A percentile compares a stretch with the other conserved stretches of the same genome.
Evolutionary conservation across 2,888 invertebrate species (phyloP).

Genomic region (Neria commutata): DNA sequence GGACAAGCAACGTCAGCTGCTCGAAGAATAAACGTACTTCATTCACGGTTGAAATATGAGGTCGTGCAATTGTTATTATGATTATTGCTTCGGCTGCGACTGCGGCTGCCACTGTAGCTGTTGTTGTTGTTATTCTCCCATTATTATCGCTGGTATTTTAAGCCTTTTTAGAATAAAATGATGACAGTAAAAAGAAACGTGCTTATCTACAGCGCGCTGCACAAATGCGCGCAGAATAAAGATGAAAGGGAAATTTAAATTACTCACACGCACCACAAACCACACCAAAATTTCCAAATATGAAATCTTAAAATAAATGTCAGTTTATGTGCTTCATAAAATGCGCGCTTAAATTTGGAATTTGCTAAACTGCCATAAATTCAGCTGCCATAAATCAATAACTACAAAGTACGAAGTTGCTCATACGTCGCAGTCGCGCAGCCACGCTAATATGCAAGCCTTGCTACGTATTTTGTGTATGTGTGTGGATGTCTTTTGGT

Average conservation of each 20-base stretch:
- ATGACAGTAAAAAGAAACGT: not conserved
- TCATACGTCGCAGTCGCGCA: too few species aligned
- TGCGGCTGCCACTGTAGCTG: not conserved
- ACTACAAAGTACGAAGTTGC: too few species aligned
- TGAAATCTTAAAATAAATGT: too few species aligned
- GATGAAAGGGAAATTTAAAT: not conserved
- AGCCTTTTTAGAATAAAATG: constrained; percentile 4
- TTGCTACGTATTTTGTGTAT: too few species aligned
- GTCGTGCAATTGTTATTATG: not conserved
- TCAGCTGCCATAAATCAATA: too few species aligned
- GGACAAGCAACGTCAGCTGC: constrained; percentile 9
- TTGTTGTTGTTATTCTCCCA: not conserved
- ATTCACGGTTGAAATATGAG: not conserved
- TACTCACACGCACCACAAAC: not conserved
- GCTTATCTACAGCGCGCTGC: not conserved
- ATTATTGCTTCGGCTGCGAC: not conserved
- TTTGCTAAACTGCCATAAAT: too few species aligned
- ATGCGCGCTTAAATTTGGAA: too few species aligned
- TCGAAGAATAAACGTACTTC: constrained; percentile 5
- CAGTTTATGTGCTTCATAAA: too few species aligned
- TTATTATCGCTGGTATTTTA: constrained; percentile 5
- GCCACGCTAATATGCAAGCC: too few species aligned
- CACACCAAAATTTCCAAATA: too few species aligned
- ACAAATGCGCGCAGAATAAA: not conserved
- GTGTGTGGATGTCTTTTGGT: too few species aligned